Evolutionary conservation across 2,888 invertebrate genomes (phyloP), one percentile per base, ranked within the genome.

Genomic region (Drosophila borealis): DNA sequence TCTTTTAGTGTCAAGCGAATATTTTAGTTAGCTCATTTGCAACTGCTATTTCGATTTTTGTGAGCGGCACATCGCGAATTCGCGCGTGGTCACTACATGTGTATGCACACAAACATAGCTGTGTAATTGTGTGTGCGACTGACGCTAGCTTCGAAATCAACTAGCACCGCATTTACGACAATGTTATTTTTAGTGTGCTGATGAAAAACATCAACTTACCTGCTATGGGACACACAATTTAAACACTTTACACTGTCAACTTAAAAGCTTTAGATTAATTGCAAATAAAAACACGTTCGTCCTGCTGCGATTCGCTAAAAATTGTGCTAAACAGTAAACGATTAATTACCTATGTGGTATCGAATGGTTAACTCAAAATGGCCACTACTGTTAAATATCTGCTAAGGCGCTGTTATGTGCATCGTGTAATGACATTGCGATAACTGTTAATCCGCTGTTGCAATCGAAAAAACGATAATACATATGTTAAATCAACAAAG

Each of bases 351-450:
- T 14, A 4, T 25, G 19, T 33, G 29, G n/a, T 49, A 36, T 74
- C 63, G 69, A 42, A 45, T 51, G 55, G 19, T 21, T 41, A 55
- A 64, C 74, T 70, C 74, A 70, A 55, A 62, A 51, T 74, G 74
- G 63, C 25, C 8, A 17, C 11, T 29, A 37, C 44, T 36, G 11
- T 14, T 36, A n/a, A 8, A 14, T 34, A 17, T 25, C 10, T 19
- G 25, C 3, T 46, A 21, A 11, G 25, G 14, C 3, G 19, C 33
- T 64, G 64, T 39, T 36, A 49, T 6, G 44, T 3, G 25, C 13
- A 5, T 1, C n/a, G 14, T 33, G 11, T 13, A 8, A 1, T 11
- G 17, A 36, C 34, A 19, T 13, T 36, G 9, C n/a, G n/a, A 0
- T 1, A 3, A 14, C 36, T 57, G 57, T 41, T 34, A 39, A 8